Evolutionary conservation across 2,113 vertebrate genomes (phyloP), one percentile per base, ranked within the genome.

Genomic region (Pleuronectes platessa): DNA sequence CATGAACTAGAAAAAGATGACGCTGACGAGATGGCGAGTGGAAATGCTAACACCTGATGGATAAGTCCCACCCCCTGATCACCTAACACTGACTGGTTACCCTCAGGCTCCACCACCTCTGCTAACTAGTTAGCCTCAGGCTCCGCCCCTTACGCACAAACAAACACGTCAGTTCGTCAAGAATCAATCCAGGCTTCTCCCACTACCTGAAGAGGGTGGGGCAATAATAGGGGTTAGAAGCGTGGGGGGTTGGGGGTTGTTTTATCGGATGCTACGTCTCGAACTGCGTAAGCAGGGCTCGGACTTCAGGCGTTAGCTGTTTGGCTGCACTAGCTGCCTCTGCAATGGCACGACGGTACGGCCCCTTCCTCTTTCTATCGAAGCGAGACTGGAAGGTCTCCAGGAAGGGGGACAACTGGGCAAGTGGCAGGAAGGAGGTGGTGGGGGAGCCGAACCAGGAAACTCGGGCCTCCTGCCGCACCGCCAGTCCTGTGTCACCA

Each of bases 401-500:
- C 91, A 99, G 95, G 93, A 99, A 99, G 53, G 98, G 97, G 71
- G 97, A 95, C 35, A 98, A 95, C 87, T 98, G 97, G 45, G 95
- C 91, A 84, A 99, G 96, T 76, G 96, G 95, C 91, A 99, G 96
- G 88, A 97, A 97, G 91, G 98, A 99, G 53, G 98, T 99, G 85
- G 98, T 99, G 60, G 97, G 97, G n/a, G 98, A 99, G 83, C 98
- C 98, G 9, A 99, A 99, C 98, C 98, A 99, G 0, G 98, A 97
- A 75, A 99, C 98, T 0, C 97, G 93, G 26, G 97, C 98, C 93
- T 99, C 98, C 95, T 98, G 98, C 75, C 95, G 95, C 74, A 96
- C 96, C 74, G 97, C 93, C 74, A 98, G 94, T 81, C 96, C 97
- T 0, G 93, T 97, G 93, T 98, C 96, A 88, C 96, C 96, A 20